These are phyloP conservation scores for Molanna angustata DNA, from an alignment of 2,888 invertebrate genomes.

Conservation along the genomic window DNA sequence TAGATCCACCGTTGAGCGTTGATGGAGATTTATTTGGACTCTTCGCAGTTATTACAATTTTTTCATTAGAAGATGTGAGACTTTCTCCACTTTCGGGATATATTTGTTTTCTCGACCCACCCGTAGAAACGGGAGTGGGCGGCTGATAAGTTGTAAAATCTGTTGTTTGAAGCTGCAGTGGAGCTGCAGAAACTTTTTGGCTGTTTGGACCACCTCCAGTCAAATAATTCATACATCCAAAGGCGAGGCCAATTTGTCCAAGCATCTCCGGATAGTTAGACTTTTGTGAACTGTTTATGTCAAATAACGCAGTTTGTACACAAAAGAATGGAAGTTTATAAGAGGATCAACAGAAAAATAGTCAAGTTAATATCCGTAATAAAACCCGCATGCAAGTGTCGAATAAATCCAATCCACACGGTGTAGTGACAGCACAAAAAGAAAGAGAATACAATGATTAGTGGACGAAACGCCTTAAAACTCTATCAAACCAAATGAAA, in stretches of 20 bases:
- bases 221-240: slow-evolving; percentile 54
- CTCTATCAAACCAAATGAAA: background rate
- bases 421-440: slow-evolving; percentile 41
- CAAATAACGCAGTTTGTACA: too few relatives aligned
- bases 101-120: slow-evolving; percentile 45
- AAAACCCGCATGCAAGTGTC: slow-evolving; percentile 10
- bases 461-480: background rate
- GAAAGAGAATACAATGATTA: slow-evolving; percentile 16
- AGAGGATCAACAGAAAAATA: too few relatives aligned
- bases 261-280: slow-evolving; percentile 56
- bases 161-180: slow-evolving; percentile 37
- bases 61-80: slow-evolving; percentile 42
- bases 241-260: slow-evolving; percentile 53
- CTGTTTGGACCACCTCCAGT: slow-evolving; percentile 37
- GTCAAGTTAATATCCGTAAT: background rate
- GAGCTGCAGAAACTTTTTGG: background rate
- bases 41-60: slow-evolving; percentile 40
- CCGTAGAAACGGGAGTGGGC: slow-evolving; percentile 32
- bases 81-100: slow-evolving; percentile 46
- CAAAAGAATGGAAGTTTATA: background rate
- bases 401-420: slow-evolving; percentile 33
- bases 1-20: slow-evolving; percentile 9
- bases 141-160: slow-evolving; percentile 30
- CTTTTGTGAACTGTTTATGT: slow-evolving; percentile 49
- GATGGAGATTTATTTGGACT: slow-evolving; percentile 47